Conservation (phyloP, 1,140 invertebrate species). For the Tribolium castaneum region DNA sequence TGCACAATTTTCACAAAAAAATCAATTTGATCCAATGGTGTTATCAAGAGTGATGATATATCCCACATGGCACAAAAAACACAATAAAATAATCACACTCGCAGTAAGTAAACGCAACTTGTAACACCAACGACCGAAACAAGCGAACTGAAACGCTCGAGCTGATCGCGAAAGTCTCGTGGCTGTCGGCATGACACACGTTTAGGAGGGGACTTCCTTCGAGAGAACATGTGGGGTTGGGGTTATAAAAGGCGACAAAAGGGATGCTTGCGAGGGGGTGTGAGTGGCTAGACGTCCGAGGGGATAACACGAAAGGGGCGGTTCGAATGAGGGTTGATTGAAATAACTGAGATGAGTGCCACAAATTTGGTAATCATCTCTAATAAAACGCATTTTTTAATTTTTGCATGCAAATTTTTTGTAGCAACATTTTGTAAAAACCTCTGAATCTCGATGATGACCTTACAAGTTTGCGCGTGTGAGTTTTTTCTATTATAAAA, state of each 20-base stretch:
- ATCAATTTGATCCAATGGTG: not conserved
- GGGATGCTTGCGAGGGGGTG: not conserved
- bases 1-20: not conserved
- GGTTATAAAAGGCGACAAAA: not conserved
- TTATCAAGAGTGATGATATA: not conserved
- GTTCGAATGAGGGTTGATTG: not conserved
- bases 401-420: too few species aligned
- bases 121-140: not conserved
- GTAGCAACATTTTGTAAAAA: too few species aligned
- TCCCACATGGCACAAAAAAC: not conserved
- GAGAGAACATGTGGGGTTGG: not conserved
- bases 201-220: not conserved
- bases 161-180: not conserved
- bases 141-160: not conserved
- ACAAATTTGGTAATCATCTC: too few species aligned
- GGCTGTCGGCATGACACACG: not conserved
- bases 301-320: not conserved
- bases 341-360: not conserved
- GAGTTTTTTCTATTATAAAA: too few species aligned
- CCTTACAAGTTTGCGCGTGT: too few species aligned
- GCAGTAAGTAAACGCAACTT: not conserved
- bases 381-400: too few species aligned
- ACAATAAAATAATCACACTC: not conserved
- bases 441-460: too few species aligned
- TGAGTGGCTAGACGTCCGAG: not conserved